phyloP scores from a whole-genome alignment of 2,888 invertebrate genomes.

The Tipula unca region DNA sequence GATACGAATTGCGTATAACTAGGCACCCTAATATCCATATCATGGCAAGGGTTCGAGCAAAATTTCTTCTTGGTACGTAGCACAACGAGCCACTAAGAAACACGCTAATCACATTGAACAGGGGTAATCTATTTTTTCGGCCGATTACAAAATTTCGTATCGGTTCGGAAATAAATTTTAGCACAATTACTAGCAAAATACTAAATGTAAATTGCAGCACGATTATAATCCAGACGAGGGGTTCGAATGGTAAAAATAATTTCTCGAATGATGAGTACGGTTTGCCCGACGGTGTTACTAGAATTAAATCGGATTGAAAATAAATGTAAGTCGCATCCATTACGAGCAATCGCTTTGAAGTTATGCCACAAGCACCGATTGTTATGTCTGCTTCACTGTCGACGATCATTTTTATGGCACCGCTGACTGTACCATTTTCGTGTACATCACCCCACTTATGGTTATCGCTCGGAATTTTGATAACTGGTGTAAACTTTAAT shows the following conservation, averaged over 20 bases:
- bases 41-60: slow-evolving; percentile 24
- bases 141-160: slow-evolving; percentile 23
- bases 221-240: slow-evolving; percentile 23
- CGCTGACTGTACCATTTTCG: slow-evolving; percentile 22
- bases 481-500: slow-evolving; percentile 21
- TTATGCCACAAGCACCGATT: slow-evolving; percentile 20
- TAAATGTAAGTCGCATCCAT: no score
- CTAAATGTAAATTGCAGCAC: neutral
- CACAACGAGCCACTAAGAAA: slow-evolving; percentile 22
- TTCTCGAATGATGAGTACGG: no score
- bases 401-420: no score
- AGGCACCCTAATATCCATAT: slow-evolving; percentile 24
- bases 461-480: neutral
- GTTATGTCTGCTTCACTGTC: slow-evolving; percentile 22
- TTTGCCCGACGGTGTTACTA: no score
- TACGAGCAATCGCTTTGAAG: neutral
- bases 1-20: slow-evolving; percentile 25
- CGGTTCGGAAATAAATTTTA: slow-evolving; percentile 8
- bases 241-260: no score
- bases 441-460: slow-evolving; percentile 19
- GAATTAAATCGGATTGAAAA: no score
- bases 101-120: slow-evolving; percentile 23
- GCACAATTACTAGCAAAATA: neutral
- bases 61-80: slow-evolving; percentile 22
- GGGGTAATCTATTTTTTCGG: slow-evolving; percentile 15